Evolutionary conservation across 2,113 vertebrate species (phyloP).

Genomic region (Alectura lathami): DNA sequence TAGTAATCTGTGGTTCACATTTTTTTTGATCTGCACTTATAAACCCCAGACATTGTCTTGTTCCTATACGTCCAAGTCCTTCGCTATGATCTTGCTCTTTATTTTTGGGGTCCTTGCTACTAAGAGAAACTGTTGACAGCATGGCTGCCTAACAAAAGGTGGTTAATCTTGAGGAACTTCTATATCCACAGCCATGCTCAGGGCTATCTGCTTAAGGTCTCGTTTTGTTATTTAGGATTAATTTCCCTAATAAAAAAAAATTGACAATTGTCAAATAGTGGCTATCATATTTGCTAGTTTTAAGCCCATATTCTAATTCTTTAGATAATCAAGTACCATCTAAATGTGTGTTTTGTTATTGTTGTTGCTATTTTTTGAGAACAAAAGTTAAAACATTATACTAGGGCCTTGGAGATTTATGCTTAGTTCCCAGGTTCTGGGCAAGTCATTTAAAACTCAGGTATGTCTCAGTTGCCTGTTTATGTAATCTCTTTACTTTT

Average conservation of each 20-base stretch:
- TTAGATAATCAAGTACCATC: background rate
- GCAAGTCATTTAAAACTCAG: background rate
- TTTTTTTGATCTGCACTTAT: background rate
- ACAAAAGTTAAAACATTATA: background rate
- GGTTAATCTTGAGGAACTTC: background rate
- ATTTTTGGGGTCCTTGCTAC: background rate
- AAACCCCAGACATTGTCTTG: background rate
- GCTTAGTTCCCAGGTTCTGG: background rate
- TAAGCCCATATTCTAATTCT: background rate
- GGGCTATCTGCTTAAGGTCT: background rate
- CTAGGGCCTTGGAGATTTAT: background rate
- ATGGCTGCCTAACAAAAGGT: background rate
- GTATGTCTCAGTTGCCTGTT: background rate
- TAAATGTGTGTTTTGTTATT: background rate
- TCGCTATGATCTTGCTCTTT: background rate
- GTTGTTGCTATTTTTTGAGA: background rate
- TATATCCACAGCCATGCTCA: background rate
- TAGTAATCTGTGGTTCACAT: background rate
- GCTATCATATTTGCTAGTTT: background rate
- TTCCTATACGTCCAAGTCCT: background rate
- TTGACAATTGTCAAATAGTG: background rate
- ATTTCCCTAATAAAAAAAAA: background rate
- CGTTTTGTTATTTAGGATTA: background rate
- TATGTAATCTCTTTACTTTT: background rate
- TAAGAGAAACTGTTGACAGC: background rate